Evolutionary conservation across 2,888 invertebrate genomes (phyloP).

Genomic region (Mongoloraphidia duomilia): DNA sequence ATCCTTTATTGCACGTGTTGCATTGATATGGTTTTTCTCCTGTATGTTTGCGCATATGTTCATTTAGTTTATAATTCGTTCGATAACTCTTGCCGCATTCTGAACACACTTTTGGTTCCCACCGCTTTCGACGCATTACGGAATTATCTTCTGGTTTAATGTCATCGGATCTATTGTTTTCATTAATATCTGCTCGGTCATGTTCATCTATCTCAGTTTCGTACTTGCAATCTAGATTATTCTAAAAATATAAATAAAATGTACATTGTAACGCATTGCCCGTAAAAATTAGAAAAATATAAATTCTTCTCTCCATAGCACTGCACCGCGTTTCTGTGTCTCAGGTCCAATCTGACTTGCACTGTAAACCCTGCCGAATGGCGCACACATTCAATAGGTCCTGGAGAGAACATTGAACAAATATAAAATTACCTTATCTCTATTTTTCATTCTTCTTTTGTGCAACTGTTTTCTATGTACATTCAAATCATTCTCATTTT

Average conservation of each 20-base stretch:
- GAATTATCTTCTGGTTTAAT: slow-evolving; percentile 16
- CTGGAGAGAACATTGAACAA: background rate
- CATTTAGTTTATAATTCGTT: slow-evolving; percentile 42
- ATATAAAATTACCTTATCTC: background rate
- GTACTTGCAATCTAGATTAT: slow-evolving; percentile 7
- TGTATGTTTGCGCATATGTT: slow-evolving; percentile 44
- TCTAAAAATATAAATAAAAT: background rate
- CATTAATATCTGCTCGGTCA: slow-evolving; percentile 9
- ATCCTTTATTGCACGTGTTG: slow-evolving; percentile 38
- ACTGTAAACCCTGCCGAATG: background rate
- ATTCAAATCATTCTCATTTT: slow-evolving; percentile 29
- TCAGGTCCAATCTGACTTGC: background rate
- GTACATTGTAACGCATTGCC: background rate
- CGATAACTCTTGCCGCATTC: slow-evolving; percentile 42
- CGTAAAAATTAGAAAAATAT: background rate
- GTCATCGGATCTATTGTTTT: slow-evolving; percentile 9
- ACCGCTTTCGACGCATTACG: slow-evolving; percentile 23
- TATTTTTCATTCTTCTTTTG: slow-evolving; percentile 7
- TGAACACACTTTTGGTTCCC: slow-evolving; percentile 35
- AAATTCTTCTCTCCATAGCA: too few relatives aligned
- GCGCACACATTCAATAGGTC: background rate
- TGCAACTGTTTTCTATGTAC: slow-evolving; percentile 25
- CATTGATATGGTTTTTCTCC: slow-evolving; percentile 45
- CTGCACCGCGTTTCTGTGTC: too few relatives aligned
- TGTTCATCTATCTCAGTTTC: slow-evolving; percentile 15